Conservation (phyloP, 2,888 invertebrate species). For the Clanis bilineata region DNA sequence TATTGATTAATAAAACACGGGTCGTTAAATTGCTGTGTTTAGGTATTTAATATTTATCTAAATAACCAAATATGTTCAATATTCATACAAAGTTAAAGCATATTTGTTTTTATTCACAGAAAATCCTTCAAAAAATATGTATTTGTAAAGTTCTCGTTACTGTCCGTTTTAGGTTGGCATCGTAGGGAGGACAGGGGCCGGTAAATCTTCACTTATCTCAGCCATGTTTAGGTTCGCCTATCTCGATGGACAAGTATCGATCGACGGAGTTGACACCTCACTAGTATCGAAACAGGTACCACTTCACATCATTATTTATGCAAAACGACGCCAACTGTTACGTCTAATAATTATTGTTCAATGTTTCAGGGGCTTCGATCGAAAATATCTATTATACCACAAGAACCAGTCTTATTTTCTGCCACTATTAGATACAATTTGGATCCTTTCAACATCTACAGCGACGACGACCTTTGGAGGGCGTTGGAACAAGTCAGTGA, state of each 20-base stretch:
- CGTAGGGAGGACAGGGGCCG: constrained; percentile 89
- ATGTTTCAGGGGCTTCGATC: constrained; percentile 82
- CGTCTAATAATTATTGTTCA: constrained; percentile 15
- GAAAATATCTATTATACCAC: constrained; percentile 85
- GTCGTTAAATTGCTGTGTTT: background rate
- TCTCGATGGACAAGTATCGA: constrained; percentile 82
- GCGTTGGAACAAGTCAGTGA: constrained; percentile 85
- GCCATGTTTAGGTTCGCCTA: constrained; percentile 87
- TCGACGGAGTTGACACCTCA: constrained; percentile 84
- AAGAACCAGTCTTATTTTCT: constrained; percentile 92
- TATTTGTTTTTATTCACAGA: background rate
- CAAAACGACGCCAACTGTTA: background rate
- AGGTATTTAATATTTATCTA: background rate
- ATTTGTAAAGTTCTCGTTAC: no score
- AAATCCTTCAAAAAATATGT: no score
- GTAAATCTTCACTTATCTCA: constrained; percentile 86
- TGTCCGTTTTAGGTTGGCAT: constrained; percentile 74
- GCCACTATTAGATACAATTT: constrained; percentile 87
- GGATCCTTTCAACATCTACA: constrained; percentile 88
- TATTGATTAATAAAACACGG: no score
- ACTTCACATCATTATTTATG: constrained; percentile 22
- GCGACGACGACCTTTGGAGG: constrained; percentile 86
- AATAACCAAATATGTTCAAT: background rate
- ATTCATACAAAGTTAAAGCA: background rate
- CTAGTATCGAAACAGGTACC: constrained; percentile 79